Conservation (phyloP, 2,113 vertebrate species). For the Amblyornis subalaris region DNA sequence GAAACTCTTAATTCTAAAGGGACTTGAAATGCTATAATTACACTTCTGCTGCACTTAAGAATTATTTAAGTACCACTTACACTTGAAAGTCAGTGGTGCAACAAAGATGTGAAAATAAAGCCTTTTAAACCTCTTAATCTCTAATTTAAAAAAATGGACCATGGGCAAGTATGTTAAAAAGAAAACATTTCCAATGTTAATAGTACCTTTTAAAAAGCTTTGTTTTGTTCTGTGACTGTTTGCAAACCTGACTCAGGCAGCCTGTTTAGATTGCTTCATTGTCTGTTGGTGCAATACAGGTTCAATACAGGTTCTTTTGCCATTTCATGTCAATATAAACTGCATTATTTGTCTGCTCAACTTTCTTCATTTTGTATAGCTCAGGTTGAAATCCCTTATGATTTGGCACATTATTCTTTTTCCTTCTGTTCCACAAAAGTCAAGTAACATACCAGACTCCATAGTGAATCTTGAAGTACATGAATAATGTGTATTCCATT, state of each 20-base stretch:
- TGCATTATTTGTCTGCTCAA: background rate
- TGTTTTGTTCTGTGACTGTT: background rate
- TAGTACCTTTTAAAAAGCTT: background rate
- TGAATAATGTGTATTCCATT: background rate
- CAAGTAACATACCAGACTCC: background rate
- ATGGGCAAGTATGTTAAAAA: background rate
- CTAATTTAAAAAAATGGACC: background rate
- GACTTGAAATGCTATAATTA: background rate
- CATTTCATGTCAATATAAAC: background rate
- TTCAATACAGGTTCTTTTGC: background rate
- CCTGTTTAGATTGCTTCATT: background rate
- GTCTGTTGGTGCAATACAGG: background rate
- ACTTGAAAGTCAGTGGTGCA: background rate
- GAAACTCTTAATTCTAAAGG: background rate
- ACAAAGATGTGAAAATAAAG: background rate
- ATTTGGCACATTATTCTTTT: background rate
- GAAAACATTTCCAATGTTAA: background rate
- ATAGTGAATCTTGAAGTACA: background rate
- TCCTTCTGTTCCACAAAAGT: background rate
- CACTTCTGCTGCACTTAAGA: background rate
- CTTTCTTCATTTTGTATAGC: background rate
- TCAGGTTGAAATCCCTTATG: background rate
- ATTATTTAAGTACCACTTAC: background rate
- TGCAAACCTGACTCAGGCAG: background rate
- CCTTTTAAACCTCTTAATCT: background rate